phyloP scores from a whole-genome alignment of 2,888 invertebrate genomes.

The Stenichneumon culpator region DNA sequence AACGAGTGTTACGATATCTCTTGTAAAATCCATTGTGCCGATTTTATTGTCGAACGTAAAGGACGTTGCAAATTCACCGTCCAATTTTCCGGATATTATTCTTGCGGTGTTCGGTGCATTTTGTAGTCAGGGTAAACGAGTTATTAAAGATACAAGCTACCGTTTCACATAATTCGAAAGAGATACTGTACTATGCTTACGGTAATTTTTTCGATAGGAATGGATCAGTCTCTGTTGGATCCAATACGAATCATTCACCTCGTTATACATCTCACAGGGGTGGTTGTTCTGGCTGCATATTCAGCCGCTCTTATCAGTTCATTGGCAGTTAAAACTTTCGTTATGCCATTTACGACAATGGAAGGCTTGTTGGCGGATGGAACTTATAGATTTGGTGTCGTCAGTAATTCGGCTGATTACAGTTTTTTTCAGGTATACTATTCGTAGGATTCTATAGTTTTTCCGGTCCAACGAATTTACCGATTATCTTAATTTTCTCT shows the following conservation, averaged over 20 bases:
- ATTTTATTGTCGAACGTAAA: conserved; percentile 23
- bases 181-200: neutral
- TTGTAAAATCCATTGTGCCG: conserved; percentile 68
- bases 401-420: conserved; percentile 80
- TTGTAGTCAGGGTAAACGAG: conserved; percentile 79
- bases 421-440: conserved; percentile 79
- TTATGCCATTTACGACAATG: conserved; percentile 83
- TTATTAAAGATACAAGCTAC: neutral
- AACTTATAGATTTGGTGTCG: conserved; percentile 80
- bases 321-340: conserved; percentile 80
- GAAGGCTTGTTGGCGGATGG: conserved; percentile 81
- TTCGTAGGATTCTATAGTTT: neutral
- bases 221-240: conserved; percentile 74
- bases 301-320: conserved; percentile 83
- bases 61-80: conserved; percentile 9
- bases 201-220: conserved; percentile 71
- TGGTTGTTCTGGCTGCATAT: conserved; percentile 82
- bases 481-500: conserved; percentile 1
- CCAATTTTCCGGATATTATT: conserved; percentile 73
- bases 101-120: conserved; percentile 80
- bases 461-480: too few species aligned
- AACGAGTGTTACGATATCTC: conserved; percentile 73
- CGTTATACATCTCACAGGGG: conserved; percentile 80
- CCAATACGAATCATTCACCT: conserved; percentile 80
- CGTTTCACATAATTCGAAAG: neutral